Evolutionary conservation across 2,113 vertebrate species (phyloP).

Genomic region (Chaetops frenatus): DNA sequence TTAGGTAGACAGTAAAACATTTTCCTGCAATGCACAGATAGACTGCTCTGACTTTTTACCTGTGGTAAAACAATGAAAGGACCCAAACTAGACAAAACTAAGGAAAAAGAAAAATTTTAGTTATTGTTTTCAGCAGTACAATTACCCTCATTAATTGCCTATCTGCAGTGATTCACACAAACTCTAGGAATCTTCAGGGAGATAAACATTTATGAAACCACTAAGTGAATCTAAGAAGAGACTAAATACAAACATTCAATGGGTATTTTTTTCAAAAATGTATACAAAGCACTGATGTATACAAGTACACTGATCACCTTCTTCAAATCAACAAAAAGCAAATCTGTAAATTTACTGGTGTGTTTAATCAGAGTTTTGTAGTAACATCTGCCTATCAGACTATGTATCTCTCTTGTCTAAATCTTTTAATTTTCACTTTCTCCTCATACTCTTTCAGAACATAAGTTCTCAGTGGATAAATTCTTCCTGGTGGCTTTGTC

Average conservation of each 20-base stretch:
- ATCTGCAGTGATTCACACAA: slow-evolving; percentile 23
- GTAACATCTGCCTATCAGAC: not conserved
- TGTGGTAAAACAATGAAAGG: not conserved
- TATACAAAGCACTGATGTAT: not conserved
- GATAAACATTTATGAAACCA: slow-evolving; percentile 18
- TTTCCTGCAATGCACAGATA: not conserved
- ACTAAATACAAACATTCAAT: not conserved
- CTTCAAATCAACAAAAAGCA: not conserved
- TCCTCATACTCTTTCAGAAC: not conserved
- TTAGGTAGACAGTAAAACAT: not conserved
- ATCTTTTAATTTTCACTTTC: not conserved
- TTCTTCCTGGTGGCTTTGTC: not conserved
- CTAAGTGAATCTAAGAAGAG: not conserved
- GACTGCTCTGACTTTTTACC: not conserved
- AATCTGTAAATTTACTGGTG: not conserved
- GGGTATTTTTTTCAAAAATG: not conserved
- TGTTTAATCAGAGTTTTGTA: not conserved
- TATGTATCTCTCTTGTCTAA: not conserved
- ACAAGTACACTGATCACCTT: not conserved
- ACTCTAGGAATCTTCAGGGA: not conserved
- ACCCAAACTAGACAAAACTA: not conserved
- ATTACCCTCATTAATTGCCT: slow-evolving; percentile 23
- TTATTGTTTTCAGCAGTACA: slow-evolving; percentile 40
- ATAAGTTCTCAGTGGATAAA: not conserved
- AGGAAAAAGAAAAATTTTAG: not conserved